These are phyloP conservation scores for Solenodon paradoxus DNA, from an alignment of 2,113 vertebrate species.

Conservation along the genomic window DNA sequence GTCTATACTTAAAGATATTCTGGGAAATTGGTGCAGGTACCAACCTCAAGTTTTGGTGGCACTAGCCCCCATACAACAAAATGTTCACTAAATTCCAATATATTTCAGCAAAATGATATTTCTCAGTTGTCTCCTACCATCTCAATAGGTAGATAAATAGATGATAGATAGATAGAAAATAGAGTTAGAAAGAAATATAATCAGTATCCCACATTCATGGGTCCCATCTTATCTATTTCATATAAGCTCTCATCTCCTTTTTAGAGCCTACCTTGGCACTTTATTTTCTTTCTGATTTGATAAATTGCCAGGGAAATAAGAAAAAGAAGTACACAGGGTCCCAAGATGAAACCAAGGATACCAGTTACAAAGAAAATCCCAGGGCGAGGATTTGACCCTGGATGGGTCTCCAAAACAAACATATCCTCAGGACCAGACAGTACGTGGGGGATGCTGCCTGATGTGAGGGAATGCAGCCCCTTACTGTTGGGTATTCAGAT, in stretches of 20 bases:
- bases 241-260: neutral
- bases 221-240: neutral
- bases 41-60: neutral
- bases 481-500: neutral
- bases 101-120: neutral
- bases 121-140: neutral
- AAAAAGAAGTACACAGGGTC: conserved; percentile 17
- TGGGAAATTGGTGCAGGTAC: neutral
- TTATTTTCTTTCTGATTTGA: neutral
- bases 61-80: neutral
- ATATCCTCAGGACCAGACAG: neutral
- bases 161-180: no score
- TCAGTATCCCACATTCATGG: neutral
- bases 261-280: neutral
- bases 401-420: neutral
- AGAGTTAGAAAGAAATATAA: neutral
- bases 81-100: neutral
- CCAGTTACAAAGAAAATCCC: neutral
- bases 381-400: neutral
- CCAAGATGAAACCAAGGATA: neutral
- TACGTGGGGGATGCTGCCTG: no score
- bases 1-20: neutral
- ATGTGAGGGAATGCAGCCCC: neutral
- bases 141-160: no score
- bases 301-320: neutral